These are phyloP conservation scores for Xestoiulus laeticollis DNA, from an alignment of 2,888 invertebrate species.

Conservation along the genomic window DNA sequence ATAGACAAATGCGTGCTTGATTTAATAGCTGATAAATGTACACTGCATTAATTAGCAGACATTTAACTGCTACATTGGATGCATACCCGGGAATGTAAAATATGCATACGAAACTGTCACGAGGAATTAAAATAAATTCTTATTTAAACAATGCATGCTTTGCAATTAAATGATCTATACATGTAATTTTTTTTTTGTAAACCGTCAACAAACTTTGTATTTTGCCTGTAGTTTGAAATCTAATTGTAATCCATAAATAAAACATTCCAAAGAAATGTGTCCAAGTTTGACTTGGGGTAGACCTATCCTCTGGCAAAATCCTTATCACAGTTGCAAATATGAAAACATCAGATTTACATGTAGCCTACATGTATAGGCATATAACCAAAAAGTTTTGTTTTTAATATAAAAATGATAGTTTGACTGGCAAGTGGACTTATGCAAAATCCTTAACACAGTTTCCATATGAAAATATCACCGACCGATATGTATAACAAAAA, in stretches of 20 bases:
- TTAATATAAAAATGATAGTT: too few species aligned
- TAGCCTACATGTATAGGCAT: too few species aligned
- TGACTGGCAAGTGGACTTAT: too few species aligned
- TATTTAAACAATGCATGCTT: background rate
- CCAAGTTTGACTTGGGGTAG: too few species aligned
- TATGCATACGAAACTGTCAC: background rate
- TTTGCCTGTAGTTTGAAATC: background rate
- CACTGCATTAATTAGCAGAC: background rate
- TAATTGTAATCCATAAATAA: background rate
- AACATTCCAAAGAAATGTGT: background rate
- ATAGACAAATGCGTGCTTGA: background rate
- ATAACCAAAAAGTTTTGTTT: too few species aligned
- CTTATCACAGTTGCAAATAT: background rate
- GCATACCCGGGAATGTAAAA: background rate
- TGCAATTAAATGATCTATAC: background rate
- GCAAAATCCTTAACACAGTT: too few species aligned
- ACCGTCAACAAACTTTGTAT: background rate
- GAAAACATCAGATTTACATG: background rate
- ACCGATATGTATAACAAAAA: too few species aligned
- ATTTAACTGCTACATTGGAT: background rate
- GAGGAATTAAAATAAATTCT: background rate
- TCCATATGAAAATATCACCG: too few species aligned
- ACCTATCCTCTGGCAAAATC: too few species aligned
- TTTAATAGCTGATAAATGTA: conserved; percentile 6
- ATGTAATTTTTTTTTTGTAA: background rate